phyloP scores from a whole-genome alignment of 2,113 vertebrate species.

The Callipepla californica region DNA sequence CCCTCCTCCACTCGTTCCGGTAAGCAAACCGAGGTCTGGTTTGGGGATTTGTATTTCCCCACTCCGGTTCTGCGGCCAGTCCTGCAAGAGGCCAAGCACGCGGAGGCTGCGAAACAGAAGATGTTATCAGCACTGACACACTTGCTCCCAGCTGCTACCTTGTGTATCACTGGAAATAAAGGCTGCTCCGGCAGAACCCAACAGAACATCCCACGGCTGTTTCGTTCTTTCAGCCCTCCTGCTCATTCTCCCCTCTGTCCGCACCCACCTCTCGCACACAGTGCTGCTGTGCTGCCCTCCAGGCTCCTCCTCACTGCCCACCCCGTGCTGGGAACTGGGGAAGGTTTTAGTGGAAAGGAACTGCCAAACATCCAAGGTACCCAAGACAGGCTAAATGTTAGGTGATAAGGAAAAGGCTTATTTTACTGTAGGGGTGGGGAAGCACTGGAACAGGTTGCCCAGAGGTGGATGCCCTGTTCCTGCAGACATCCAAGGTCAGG shows the following conservation, averaged over 20 bases:
- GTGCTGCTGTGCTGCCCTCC: neutral
- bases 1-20: neutral
- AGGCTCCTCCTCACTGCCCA: constrained; percentile 3
- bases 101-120: neutral
- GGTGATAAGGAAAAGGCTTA: too few relatives aligned
- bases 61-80: neutral
- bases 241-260: neutral
- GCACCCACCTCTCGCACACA: neutral
- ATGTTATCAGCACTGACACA: constrained; percentile 23
- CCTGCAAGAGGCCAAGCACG: neutral
- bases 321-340: neutral
- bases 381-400: neutral
- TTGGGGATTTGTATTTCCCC: constrained; percentile 31
- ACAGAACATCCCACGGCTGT: neutral
- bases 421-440: too few relatives aligned
- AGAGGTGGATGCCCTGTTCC: too few relatives aligned
- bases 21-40: constrained; percentile 17
- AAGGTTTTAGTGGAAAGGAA: neutral
- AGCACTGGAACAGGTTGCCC: too few relatives aligned
- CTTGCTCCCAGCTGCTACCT: neutral
- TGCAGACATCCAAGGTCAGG: too few relatives aligned
- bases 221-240: neutral
- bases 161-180: neutral
- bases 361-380: neutral
- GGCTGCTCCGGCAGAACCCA: constrained; percentile 1